Base-by-base conservation (phyloP, 2,888 invertebrate genomes). In the Hypercompe scribonia region DNA sequence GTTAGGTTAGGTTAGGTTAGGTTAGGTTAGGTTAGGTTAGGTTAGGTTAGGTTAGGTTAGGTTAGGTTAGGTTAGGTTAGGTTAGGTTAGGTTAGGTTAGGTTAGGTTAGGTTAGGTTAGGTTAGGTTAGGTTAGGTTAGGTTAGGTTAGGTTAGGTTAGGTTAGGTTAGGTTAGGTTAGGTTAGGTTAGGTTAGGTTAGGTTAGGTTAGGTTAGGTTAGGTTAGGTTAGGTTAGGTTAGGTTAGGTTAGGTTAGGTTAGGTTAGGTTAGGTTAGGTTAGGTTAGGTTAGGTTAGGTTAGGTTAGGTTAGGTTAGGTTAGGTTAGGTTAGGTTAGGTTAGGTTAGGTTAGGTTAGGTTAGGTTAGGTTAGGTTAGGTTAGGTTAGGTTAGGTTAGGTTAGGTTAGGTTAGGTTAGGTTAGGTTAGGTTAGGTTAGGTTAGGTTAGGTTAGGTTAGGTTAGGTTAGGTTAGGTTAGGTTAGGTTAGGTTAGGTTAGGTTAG, bases 401-500 rank as follows among this genome's bases (percentile, higher is more conserved):
- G 67, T 46, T 68, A 46, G 46, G 67, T 46, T 68, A 46, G 46
- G 67, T 46, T 68, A 46, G 46, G 67, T 46, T 68, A 46, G 33
- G 65, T 46, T 50, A 46, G 28, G 33, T 24, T 46, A 24, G 39
- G 39, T 39, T 39, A 39, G 39, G 39, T 39, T 39, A 39, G 39
- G 7, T 39, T 39, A 39, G 39, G 36, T 39, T 39, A 39, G 39
- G 39, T 39, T 39, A 39, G 39, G 61, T 61, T 61, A 61, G 69
- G 61, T 69, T 61, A 69, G 69, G 69, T 61, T 69, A 61, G 69
- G 69, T 69, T 61, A 61, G 69, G 69, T 69, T 69, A 69, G 69
- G 69, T 69, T 61, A 69, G 69, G 69, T 69, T 61, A 69, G 69
- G 69, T 69, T 61, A 69, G 69, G 61, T 69, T 61, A 69, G 69